phyloP scores from a whole-genome alignment of 2,888 invertebrate genomes.

The Pheosia tremula region DNA sequence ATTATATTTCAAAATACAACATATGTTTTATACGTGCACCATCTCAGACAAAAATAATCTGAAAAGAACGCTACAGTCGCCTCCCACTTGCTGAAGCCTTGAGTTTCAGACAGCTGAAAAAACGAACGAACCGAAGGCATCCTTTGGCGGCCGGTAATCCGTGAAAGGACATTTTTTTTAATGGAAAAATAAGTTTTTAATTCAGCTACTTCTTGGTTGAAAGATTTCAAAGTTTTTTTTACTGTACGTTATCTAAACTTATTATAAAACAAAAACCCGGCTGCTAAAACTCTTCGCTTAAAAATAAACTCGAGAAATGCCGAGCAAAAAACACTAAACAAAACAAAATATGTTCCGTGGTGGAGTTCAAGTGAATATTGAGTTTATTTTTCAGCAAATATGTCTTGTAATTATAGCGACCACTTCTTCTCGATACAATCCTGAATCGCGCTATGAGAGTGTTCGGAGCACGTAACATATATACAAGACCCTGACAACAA shows the following conservation, averaged over 20 bases:
- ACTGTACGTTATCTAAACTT: slow-evolving; percentile 21
- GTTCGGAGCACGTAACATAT: too few species aligned
- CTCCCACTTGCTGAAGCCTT: not conserved
- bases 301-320: too few species aligned
- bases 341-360: too few species aligned
- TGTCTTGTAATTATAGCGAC: too few species aligned
- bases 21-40: not conserved
- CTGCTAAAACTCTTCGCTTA: too few species aligned
- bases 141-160: slow-evolving; percentile 43
- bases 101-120: slow-evolving; percentile 10
- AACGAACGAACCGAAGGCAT: slow-evolving; percentile 29
- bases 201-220: slow-evolving; percentile 46
- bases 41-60: not conserved
- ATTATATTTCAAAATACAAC: not conserved
- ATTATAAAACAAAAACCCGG: too few species aligned
- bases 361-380: too few species aligned
- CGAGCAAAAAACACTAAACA: too few species aligned
- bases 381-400: too few species aligned
- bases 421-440: too few species aligned
- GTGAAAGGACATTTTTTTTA: slow-evolving; percentile 59
- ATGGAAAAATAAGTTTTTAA: slow-evolving; percentile 55
- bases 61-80: not conserved
- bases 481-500: too few species aligned
- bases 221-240: slow-evolving; percentile 48
- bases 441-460: too few species aligned